phyloP scores from a whole-genome alignment of 1,140 invertebrate species.

The Euglossa dilemma region DNA sequence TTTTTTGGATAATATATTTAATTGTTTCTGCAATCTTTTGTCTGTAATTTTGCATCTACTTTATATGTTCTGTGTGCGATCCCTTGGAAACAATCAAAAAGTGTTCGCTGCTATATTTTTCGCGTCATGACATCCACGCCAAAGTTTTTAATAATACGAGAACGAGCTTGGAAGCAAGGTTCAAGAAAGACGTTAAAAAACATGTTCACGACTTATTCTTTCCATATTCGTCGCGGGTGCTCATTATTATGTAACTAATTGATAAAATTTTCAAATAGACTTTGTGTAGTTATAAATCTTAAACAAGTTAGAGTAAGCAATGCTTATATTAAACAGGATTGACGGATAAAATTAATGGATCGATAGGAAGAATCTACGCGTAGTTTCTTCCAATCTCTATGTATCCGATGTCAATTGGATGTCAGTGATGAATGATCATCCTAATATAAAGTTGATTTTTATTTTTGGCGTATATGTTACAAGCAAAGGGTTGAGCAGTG shows the following conservation, averaged over 20 bases:
- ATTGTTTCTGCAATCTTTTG: conserved; percentile 43
- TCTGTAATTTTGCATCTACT: conserved; percentile 41
- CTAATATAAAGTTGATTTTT: conserved; percentile 40
- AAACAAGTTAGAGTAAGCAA: conserved; percentile 35
- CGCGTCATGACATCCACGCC: conserved; percentile 19
- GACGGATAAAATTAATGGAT: conserved; percentile 25
- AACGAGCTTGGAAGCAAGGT: conserved; percentile 35
- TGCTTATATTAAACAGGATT: conserved; percentile 47
- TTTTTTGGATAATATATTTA: conserved; percentile 56
- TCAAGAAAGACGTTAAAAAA: conserved; percentile 13
- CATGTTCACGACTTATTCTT: conserved; percentile 32
- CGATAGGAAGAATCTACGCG: not conserved
- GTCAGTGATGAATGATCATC: not conserved
- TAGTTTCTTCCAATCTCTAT: conserved; percentile 24
- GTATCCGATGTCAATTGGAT: conserved; percentile 31
- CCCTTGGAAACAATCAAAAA: conserved; percentile 39
- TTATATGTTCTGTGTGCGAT: conserved; percentile 29
- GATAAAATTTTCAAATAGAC: conserved; percentile 47
- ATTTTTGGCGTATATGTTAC: conserved; percentile 41
- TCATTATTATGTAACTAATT: conserved; percentile 45
- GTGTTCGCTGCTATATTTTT: conserved; percentile 19
- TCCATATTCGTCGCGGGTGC: conserved; percentile 47
- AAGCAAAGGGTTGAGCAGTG: conserved; percentile 28
- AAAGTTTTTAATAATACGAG: conserved; percentile 25
- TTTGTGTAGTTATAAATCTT: conserved; percentile 43